Evolutionary conservation across 1,140 invertebrate genomes (phyloP), one percentile per base, ranked within the genome.

Genomic region (Solen grandis): DNA sequence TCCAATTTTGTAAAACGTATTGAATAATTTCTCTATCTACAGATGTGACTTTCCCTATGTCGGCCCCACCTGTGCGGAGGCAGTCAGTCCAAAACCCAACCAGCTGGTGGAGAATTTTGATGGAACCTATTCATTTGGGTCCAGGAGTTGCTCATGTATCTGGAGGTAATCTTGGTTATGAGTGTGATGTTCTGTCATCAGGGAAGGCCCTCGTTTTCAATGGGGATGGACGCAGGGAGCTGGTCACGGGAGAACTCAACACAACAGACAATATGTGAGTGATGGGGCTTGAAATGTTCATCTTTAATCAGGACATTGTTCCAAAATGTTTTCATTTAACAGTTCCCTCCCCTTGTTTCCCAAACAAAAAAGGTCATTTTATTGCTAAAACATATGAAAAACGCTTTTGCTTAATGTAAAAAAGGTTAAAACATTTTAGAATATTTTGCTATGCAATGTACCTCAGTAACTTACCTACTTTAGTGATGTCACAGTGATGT

Each of bases 41-140:
- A 93, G 92, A 41, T 93, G 93, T 89, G 92, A 93, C 77, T 92
- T 92, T 87, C 92, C 92, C 5, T 93, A 89, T 77, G 68, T 81
- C 69, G 93, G 92, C 0, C 50, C 72, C 0, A 85, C 85, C 0
- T 93, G 93, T 87, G 82, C 89, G 50, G 38, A 78, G 16, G 55
- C 90, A 13, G 87, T 88, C 2, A 70, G 86, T 0, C 87, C 85
- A 8, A 87, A 89, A 41, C 89, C 90, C 5, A 85, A 88, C n/a
- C 83, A 85, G 33, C 59, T 93, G 16, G 86, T 89, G 16, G 92
- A 93, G 60, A 89, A 87, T 25, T 90, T 93, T 81, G 86, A 86
- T 46, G 84, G 89, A 31, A 31, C 85, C 0, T 54, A 60, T 33
- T 63, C 46, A 85, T 2, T 59, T 66, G 4, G 75, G 70, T 16